Evolutionary conservation across 2,888 invertebrate genomes (phyloP).

Genomic region (Tetrapedia diversipes): DNA sequence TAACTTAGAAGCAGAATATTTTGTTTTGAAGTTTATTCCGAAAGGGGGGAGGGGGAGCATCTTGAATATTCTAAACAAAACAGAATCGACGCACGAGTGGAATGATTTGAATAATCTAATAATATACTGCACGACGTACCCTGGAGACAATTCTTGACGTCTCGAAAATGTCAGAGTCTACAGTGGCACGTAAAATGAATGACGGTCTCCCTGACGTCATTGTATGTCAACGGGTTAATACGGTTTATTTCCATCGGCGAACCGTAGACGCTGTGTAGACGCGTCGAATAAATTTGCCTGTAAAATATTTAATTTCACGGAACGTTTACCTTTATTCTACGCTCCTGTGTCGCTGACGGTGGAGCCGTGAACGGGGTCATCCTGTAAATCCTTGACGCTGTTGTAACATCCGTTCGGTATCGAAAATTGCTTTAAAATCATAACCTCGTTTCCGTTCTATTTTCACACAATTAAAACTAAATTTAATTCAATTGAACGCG

Average conservation of each 20-base stretch:
- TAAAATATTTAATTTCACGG: conserved; percentile 40
- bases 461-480: not conserved
- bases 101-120: too few relatives aligned
- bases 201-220: too few relatives aligned
- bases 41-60: too few relatives aligned
- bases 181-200: too few relatives aligned
- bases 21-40: too few relatives aligned
- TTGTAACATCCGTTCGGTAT: not conserved
- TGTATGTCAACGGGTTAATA: too few relatives aligned
- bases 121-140: too few relatives aligned
- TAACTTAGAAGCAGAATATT: too few relatives aligned
- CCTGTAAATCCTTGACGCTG: not conserved
- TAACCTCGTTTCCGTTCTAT: not conserved
- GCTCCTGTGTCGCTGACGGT: not conserved
- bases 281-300: conserved; percentile 11
- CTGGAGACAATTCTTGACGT: too few relatives aligned
- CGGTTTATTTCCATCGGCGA: conserved; percentile 3
- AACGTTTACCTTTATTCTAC: conserved; percentile 17
- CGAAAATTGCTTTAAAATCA: not conserved
- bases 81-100: too few relatives aligned
- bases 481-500: not conserved
- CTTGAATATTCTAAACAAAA: too few relatives aligned
- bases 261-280: not conserved
- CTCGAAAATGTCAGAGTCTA: too few relatives aligned
- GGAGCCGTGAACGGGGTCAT: not conserved